Evolutionary conservation across 2,888 invertebrate species (phyloP), one percentile per base, ranked within the genome.

Genomic region (Tuberolachnus salignus): DNA sequence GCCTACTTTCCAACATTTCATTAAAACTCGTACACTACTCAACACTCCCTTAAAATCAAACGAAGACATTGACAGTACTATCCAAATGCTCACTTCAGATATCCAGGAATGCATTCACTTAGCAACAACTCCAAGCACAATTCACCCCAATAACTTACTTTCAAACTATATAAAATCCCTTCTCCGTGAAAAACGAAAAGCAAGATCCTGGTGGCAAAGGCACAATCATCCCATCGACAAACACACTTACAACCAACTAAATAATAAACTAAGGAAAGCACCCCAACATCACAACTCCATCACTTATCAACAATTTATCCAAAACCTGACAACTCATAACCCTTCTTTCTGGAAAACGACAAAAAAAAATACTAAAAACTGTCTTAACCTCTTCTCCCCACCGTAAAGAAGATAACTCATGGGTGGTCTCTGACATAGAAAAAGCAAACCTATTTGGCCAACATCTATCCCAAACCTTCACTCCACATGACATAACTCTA

Each of bases 371-470:
- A 34, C 16, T 61, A 61, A 61, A 63, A 63, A 42, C 44, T 63
- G 9, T 42, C 44, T 44, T 42, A 42, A 63, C 63, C 42, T 63
- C 63, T 19, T 63, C 63, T 63, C 44, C 63, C 9, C 34, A 42
- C 44, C 44, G 63, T 63, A 44, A 63, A 42, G 42, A 63, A 63
- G 44, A 63, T 44, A 63, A 63, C n/a, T 63, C 63, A 63, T 63
- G 63, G 63, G 63, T 10, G n/a, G 63, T 63, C n/a, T 63, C 63
- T 63, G 63, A 63, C 44, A 63, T 42, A 42, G 63, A 57, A 57
- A 57, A 57, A 57, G 57, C 61, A 61, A 61, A 61, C 61, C 61
- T 61, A 34, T 61, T 61, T 13, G 34, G 61, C 34, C 34, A 61
- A 63, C 63, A 63, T 63, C 63, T 63, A 63, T 63, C 63, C n/a